Base-by-base conservation (phyloP, 2,797 vertebrate species). In the Hydrophis major region DNA sequence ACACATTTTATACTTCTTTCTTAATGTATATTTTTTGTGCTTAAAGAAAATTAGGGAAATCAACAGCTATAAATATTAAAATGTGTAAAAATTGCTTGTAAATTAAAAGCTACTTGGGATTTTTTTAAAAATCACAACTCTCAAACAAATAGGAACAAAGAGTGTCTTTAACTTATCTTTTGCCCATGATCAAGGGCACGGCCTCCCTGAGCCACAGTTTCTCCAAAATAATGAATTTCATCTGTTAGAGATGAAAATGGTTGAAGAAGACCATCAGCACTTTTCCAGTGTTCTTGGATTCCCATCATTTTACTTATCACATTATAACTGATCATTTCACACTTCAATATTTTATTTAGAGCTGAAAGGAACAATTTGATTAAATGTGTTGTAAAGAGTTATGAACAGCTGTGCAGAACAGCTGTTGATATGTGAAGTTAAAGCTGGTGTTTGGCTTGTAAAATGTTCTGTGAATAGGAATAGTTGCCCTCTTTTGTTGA, bases 311-410 rank as follows among this genome's bases (percentile, higher is more conserved):
- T 87, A 32, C 61, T 92, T 87, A 92, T 59, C 59, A 57, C 14
- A 25, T 69, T 74, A 92, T 93, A 93, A 93, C 87, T 92, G 88
- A 61, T 83, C 63, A 90, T 89, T 92, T 92, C 88, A 93, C 61
- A 94, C 25, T 94, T 94, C 88, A 87, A 90, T 94, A 92, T 90
- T 90, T 90, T 92, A 90, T 94, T 92, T 88, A 89, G 88, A 78
- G 47, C 88, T 92, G 63, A 92, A 92, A 56, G 22, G n/a, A 92
- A 88, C 18, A 53, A 74, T 87, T 87, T 90, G 61, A 88, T 78
- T 87, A 94, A 94, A 69, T 87, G 74, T 59, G 47, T 92, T 94
- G 61, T 87, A 57, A 42, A 90, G 83, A 87, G 63, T 92, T 87
- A 90, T 90, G 88, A 92, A 88, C 91, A 94, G 83, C 88, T 94